phyloP scores from a whole-genome alignment of 2,888 invertebrate species.

The Troglohyphantes excavatus region DNA sequence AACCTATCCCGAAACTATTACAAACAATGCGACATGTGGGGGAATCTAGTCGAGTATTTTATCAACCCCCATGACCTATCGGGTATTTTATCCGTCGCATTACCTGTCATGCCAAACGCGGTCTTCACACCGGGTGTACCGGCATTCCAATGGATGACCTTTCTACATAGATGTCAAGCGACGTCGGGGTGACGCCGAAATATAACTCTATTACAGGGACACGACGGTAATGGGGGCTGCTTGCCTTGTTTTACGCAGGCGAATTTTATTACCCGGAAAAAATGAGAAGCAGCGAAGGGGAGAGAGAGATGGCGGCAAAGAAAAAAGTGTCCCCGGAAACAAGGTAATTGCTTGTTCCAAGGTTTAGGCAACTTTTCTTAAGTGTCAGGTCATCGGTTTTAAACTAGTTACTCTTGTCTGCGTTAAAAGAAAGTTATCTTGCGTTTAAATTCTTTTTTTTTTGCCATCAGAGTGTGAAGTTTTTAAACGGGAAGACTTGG shows the following conservation, averaged over 20 bases:
- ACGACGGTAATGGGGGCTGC: slow-evolving; percentile 25
- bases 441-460: neutral
- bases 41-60: too few species aligned
- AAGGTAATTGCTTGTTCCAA: slow-evolving; percentile 55
- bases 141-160: slow-evolving; percentile 56
- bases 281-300: slow-evolving; percentile 43
- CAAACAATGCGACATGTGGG: too few species aligned
- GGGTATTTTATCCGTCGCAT: too few species aligned
- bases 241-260: slow-evolving; percentile 37
- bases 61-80: too few species aligned
- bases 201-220: slow-evolving; percentile 68
- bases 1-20: too few species aligned
- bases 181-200: slow-evolving; percentile 60
- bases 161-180: slow-evolving; percentile 64
- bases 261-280: slow-evolving; percentile 72
- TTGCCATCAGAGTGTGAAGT: too few species aligned
- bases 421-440: slow-evolving; percentile 7
- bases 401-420: slow-evolving; percentile 24
- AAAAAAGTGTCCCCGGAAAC: slow-evolving; percentile 6
- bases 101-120: slow-evolving; percentile 33
- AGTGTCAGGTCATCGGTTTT: slow-evolving; percentile 37
- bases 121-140: neutral
- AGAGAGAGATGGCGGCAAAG: slow-evolving; percentile 8
- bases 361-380: slow-evolving; percentile 40
- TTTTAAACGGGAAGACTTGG: too few species aligned